Evolutionary conservation across 2,113 vertebrate genomes (phyloP).

Genomic region (Eonycteris spelaea): DNA sequence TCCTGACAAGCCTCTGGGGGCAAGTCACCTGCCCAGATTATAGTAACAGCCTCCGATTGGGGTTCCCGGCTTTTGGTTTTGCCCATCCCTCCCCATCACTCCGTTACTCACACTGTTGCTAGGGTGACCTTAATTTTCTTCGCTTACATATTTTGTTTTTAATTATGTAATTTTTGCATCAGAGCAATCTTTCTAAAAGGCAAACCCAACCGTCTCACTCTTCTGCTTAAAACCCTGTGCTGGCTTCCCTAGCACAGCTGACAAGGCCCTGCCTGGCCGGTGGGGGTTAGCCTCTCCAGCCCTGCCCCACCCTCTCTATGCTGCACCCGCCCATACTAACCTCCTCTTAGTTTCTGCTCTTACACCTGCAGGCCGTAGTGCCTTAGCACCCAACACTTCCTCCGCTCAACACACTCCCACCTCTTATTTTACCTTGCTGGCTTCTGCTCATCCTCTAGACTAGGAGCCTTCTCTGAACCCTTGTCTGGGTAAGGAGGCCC

Average conservation of each 20-base stretch:
- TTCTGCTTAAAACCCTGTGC: not conserved
- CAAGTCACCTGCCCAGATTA: not conserved
- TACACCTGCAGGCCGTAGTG: not conserved
- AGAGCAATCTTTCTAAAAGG: not conserved
- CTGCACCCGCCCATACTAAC: not conserved
- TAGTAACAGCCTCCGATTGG: not conserved
- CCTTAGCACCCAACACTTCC: not conserved
- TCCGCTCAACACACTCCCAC: not conserved
- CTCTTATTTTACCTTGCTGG: not conserved
- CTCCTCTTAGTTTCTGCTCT: not conserved
- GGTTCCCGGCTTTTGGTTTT: not conserved
- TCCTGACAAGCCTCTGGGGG: not conserved
- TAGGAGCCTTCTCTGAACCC: not conserved
- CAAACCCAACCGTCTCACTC: not conserved
- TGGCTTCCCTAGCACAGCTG: not conserved
- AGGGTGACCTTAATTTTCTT: not conserved
- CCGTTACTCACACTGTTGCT: not conserved
- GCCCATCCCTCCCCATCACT: not conserved
- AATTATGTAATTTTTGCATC: not conserved
- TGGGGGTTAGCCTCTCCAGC: not conserved
- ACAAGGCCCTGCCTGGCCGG: not conserved
- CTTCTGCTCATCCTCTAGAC: not conserved
- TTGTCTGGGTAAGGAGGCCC: not conserved
- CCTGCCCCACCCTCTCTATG: not conserved
- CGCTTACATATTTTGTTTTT: not conserved